A percentile compares a stretch with the other conserved stretches of the same genome.
phyloP scores from a whole-genome alignment of 2,888 invertebrate species.

The Volucella bombylans region DNA sequence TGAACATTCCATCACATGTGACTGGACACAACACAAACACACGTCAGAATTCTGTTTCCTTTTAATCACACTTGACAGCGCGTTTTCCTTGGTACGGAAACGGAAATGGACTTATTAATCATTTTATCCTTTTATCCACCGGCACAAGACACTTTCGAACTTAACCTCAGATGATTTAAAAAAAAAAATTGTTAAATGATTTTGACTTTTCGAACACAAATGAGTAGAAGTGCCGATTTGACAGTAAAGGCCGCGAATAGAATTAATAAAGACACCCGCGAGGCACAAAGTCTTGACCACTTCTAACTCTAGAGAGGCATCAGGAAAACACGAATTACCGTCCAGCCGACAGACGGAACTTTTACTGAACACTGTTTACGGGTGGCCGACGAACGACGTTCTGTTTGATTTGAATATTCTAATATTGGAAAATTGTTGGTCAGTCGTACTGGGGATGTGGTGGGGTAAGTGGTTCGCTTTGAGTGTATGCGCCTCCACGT shows the following conservation, averaged over 20 bases:
- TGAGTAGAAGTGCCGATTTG: not conserved
- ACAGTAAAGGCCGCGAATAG: constrained; percentile 28
- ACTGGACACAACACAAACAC: constrained; percentile 27
- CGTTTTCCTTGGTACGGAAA: constrained; percentile 52
- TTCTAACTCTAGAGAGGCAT: constrained; percentile 76
- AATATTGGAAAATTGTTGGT: constrained; percentile 76
- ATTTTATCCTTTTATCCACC: constrained; percentile 50
- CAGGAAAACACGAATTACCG: constrained; percentile 41
- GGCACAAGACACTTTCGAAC: constrained; percentile 20
- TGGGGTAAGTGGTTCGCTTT: constrained; percentile 36
- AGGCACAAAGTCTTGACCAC: constrained; percentile 80
- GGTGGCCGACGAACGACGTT: constrained; percentile 40
- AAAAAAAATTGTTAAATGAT: not conserved
- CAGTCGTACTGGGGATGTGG: constrained; percentile 48
- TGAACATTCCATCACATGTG: constrained; percentile 49
- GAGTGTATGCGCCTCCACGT: constrained; percentile 4
- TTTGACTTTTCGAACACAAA: constrained; percentile 21
- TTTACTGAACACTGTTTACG: constrained; percentile 39
- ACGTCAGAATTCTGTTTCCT: constrained; percentile 9
- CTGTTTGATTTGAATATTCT: constrained; percentile 76
- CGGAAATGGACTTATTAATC: constrained; percentile 24
- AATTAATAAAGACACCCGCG: constrained; percentile 74
- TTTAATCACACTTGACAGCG: constrained; percentile 49
- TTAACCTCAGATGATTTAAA: not conserved
- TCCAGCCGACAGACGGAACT: constrained; percentile 59